Evolutionary conservation across 2,797 vertebrate genomes (phyloP), one percentile per base, ranked within the genome.

Genomic region (Huso huso): DNA sequence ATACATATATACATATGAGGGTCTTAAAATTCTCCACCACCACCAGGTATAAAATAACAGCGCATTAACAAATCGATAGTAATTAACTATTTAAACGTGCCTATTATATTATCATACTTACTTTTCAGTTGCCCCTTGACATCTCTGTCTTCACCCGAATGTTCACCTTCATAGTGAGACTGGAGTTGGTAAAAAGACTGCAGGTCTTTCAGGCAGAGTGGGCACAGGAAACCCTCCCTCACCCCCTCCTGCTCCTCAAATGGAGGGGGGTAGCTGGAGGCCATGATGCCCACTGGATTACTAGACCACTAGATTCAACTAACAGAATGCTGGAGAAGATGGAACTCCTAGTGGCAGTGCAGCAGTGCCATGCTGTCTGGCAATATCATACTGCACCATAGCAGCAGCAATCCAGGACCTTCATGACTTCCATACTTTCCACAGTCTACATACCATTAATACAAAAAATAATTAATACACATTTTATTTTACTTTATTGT

Each of bases 111-210:
- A 15, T 10, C 7, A 37, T 53, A 68, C 93, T 86, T 81, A 98
- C 97, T 97, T 84, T 87, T 95, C 55, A 99, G 85, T 75, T 99
- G 96, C 0, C 91, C 93, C 70, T 77, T 81, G 64, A 99, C 93
- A 57, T 96, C 93, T 6, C 87, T 80, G 67, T 97, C 94, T 10
- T 97, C 96, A 13, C 89, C 85, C 0, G 90, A 88, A 77, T 99
- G 97, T 76, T 96, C 94, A 57, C 97, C 94, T 64, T 99, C 96
- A 61, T 97, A 99, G 82, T 99, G 97, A n/a, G 90, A 85, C 76
- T 95, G 95, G 1, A 99, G 93, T 72, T 98, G 96, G 70, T 93
- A 92, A 75, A 99, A 95, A 0, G 96, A 95, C 79, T 96, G 97
- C 2, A 99, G 90, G 74, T 99, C 96, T 83, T 97, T 96, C 50